phyloP scores from a whole-genome alignment of 2,888 invertebrate genomes.

The Volucella inanis region DNA sequence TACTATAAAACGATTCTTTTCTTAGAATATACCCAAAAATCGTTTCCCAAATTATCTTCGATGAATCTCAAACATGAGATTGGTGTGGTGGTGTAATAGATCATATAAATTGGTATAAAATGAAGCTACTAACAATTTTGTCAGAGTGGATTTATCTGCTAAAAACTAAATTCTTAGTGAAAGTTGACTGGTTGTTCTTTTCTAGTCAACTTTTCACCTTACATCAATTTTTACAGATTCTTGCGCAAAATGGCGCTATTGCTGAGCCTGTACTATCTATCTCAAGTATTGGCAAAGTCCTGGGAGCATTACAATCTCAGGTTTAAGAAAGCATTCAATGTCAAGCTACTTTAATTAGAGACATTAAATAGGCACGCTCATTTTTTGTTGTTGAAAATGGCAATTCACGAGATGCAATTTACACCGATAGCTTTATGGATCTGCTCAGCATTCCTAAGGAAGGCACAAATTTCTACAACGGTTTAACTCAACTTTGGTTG shows the following conservation, averaged over 20 bases:
- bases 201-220: too few species aligned
- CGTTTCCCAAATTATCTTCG: too few species aligned
- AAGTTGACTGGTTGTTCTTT: too few species aligned
- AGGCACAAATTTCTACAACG: constrained; percentile 98
- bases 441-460: constrained; percentile 95
- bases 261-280: constrained; percentile 90
- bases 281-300: constrained; percentile 88
- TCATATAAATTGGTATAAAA: too few species aligned
- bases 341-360: constrained; percentile 88
- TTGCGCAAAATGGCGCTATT: constrained; percentile 90
- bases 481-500: constrained; percentile 96
- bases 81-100: too few species aligned
- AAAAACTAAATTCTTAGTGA: too few species aligned
- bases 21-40: too few species aligned
- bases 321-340: constrained; percentile 89
- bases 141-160: too few species aligned
- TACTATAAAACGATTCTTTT: too few species aligned
- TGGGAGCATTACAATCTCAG: constrained; percentile 90
- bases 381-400: constrained; percentile 85
- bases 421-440: constrained; percentile 95
- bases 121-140: too few species aligned
- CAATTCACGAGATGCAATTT: constrained; percentile 88
- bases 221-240: constrained; percentile 89
- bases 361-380: constrained; percentile 86
- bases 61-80: too few species aligned